Base-by-base conservation (phyloP, 2,797 vertebrate genomes). In the Enteromius argenteus region DNA sequence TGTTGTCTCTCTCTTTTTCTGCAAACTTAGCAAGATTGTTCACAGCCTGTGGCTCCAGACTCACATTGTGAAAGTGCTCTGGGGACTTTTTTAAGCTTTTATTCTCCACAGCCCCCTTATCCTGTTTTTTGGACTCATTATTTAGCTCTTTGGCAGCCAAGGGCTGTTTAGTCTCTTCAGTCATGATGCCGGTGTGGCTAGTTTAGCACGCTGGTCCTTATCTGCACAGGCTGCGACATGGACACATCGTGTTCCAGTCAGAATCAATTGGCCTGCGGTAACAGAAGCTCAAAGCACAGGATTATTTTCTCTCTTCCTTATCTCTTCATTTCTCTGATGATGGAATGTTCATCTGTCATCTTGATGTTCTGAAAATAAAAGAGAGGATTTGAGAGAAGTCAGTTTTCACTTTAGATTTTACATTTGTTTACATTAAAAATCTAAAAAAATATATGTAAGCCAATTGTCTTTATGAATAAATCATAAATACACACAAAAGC, bases 81-180 rank as follows among this genome's bases (percentile, higher is more conserved):
- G 91, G 93, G 84, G 92, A 94, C 3, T 95, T 94, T 90, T 95
- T 93, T 88, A 92, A 90, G 85, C 84, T 89, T 94, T 93, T 96
- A 88, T 95, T 94, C 87, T 91, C 92, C 87, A 91, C 88, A 0
- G 93, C 91, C 83, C 95, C 95, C 90, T 96, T 95, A 90, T 95
- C 90, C 71, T 95, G 94, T 90, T 94, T 93, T 91, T 95, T 96
- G 91, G 93, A 93, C 91, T 94, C 92, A 77, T 90, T 79, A 90
- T 95, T 95, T 84, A 95, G 91, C 89, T 96, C 92, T 84, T 94
- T 92, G 91, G 95, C 93, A 88, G 92, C 91, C 87, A 95, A 96
- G 89, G 91, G 94, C 93, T 94, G 96, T 94, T 95, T 96, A 93
- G 94, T 96, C 94, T 98, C 97, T 96, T 96, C 96, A 90, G 97